A percentile compares a stretch with the other conserved stretches of the same genome.
Evolutionary conservation across 2,888 invertebrate genomes (phyloP).

Genomic region (Acrobasis repandana): DNA sequence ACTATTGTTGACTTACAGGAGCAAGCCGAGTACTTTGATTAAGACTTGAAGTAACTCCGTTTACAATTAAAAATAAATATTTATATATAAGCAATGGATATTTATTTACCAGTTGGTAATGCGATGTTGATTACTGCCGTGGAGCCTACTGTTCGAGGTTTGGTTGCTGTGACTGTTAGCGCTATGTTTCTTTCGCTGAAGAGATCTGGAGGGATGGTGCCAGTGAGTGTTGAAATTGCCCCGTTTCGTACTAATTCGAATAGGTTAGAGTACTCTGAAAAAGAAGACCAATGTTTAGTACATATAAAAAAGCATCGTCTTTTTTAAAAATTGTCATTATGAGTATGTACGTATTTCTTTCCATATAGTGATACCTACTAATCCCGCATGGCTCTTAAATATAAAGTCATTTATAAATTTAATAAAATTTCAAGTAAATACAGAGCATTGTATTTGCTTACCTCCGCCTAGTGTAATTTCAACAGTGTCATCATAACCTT

Average conservation of each 20-base stretch:
- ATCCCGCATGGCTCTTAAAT: too few relatives aligned
- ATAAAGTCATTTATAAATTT: too few relatives aligned
- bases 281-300: neutral
- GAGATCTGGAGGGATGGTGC: constrained; percentile 11
- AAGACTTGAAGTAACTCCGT: too few relatives aligned
- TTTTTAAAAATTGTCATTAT: too few relatives aligned
- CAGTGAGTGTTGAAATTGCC: constrained; percentile 18
- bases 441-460: neutral
- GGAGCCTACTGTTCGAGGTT: constrained; percentile 45
- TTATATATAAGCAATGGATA: neutral
- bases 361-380: too few relatives aligned
- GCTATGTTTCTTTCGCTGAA: constrained; percentile 36
- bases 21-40: too few relatives aligned
- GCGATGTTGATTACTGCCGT: constrained; percentile 41
- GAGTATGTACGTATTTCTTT: too few relatives aligned
- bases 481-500: constrained; percentile 25
- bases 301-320: too few relatives aligned
- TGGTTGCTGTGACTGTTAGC: constrained; percentile 41
- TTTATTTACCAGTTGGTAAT: constrained; percentile 34
- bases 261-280: constrained; percentile 16
- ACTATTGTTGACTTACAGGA: too few relatives aligned
- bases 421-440: too few relatives aligned
- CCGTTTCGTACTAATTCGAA: constrained; percentile 20
- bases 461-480: constrained; percentile 21
- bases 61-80: too few relatives aligned